Percentiles rank a stretch among this genome's conserved stretches.
Evolutionary conservation across 1,140 invertebrate genomes (phyloP).

Genomic region (Condylostylus longicornis): DNA sequence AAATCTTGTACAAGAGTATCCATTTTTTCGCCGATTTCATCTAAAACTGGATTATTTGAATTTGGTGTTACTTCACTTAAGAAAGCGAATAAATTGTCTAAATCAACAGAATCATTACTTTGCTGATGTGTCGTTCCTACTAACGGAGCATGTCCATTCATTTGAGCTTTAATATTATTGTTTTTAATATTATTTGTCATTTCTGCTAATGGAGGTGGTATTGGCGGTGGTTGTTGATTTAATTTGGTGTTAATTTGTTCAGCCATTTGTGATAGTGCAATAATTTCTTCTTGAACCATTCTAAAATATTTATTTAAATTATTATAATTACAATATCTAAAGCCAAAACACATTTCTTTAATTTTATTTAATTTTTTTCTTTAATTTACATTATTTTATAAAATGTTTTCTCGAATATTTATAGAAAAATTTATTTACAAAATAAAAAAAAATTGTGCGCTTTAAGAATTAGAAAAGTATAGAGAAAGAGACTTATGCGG

Average conservation of each 20-base stretch:
- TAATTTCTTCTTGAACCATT: conserved; percentile 59
- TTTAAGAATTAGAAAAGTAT: no score
- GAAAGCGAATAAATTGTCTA: conserved; percentile 89
- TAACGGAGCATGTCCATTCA: not conserved
- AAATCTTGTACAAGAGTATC: conserved; percentile 64
- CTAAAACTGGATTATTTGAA: conserved; percentile 46
- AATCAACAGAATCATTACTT: conserved; percentile 58
- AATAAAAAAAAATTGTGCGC: no score
- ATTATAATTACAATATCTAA: no score
- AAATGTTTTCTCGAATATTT: no score
- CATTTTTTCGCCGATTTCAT: conserved; percentile 76
- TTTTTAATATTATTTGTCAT: not conserved
- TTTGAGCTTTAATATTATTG: conserved; percentile 1
- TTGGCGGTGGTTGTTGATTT: conserved; percentile 33
- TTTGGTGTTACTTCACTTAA: conserved; percentile 60
- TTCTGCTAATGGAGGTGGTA: not conserved
- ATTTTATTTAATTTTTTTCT: no score
- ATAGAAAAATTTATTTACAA: no score
- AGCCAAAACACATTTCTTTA: no score
- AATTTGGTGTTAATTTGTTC: conserved; percentile 55
- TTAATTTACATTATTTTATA: no score
- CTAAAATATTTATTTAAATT: conserved; percentile 35
- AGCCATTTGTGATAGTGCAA: conserved; percentile 56
- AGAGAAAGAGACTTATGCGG: no score
- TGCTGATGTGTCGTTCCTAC: conserved; percentile 18